Evolutionary conservation across 2,113 vertebrate species (phyloP).

Genomic region (Centropristis striata): DNA sequence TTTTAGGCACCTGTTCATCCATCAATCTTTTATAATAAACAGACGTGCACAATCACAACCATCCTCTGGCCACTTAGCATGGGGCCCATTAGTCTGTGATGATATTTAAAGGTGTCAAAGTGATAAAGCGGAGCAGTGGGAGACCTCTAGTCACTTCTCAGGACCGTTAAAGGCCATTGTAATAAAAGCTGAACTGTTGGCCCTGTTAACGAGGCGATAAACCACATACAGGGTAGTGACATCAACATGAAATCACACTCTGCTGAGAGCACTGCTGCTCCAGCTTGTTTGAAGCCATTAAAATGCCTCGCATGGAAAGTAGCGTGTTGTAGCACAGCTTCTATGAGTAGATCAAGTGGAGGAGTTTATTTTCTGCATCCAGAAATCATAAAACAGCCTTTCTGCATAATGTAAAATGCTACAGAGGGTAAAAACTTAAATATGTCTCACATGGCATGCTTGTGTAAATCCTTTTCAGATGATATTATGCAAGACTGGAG

Average conservation of each 20-base stretch:
- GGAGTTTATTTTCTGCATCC: background rate
- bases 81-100: slow-evolving; percentile 43
- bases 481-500: background rate
- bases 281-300: slow-evolving; percentile 7
- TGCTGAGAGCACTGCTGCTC: slow-evolving; percentile 1
- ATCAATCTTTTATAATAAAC: background rate
- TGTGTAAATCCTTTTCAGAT: slow-evolving; percentile 7
- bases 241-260: slow-evolving; percentile 21
- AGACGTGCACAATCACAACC: background rate
- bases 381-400: slow-evolving; percentile 12
- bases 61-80: slow-evolving; percentile 17
- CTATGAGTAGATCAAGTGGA: background rate
- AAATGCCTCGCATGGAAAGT: background rate
- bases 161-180: slow-evolving; percentile 39
- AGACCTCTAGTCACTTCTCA: slow-evolving; percentile 40
- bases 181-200: slow-evolving; percentile 41
- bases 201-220: slow-evolving; percentile 24
- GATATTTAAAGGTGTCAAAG: slow-evolving; percentile 62
- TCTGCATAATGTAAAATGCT: background rate
- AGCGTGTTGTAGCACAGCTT: background rate
- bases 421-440: background rate
- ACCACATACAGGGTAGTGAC: slow-evolving; percentile 12
- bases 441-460: background rate
- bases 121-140: slow-evolving; percentile 46
- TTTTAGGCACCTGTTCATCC: background rate